These are phyloP conservation scores for Vespertilio murinus DNA, from an alignment of 2,797 vertebrate genomes.

Conservation along the genomic window DNA sequence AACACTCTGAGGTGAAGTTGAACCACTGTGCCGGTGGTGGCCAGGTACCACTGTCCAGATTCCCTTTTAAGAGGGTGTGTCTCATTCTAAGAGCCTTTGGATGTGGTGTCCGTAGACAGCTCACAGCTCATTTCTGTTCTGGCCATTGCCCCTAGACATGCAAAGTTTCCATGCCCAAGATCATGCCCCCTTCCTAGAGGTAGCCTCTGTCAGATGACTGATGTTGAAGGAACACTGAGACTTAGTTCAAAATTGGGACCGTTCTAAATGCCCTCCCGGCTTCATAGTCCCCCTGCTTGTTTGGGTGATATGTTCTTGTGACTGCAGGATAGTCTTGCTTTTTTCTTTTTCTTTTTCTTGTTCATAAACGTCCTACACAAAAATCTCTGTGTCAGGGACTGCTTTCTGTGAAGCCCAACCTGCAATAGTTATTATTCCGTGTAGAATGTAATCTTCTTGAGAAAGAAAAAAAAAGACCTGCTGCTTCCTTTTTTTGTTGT, in stretches of 20 bases:
- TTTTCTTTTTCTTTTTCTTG: not conserved
- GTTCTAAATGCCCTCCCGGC: not conserved
- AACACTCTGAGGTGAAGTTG: not conserved
- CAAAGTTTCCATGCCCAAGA: not conserved
- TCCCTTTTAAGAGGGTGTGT: not conserved
- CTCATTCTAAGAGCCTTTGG: not conserved
- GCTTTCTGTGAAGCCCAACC: not conserved
- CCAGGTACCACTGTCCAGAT: accelerated
- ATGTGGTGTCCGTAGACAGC: accelerated
- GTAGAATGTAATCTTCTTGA: not conserved
- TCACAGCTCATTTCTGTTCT: not conserved
- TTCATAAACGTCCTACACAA: not conserved
- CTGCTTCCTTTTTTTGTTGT: not conserved
- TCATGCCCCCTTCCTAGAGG: not conserved
- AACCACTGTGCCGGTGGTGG: not conserved
- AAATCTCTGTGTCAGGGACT: not conserved
- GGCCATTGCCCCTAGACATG: too few relatives aligned
- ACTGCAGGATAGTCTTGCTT: not conserved
- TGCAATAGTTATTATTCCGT: not conserved
- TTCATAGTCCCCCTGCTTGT: not conserved
- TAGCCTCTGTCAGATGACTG: not conserved
- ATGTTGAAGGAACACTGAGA: not conserved
- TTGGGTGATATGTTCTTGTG: not conserved
- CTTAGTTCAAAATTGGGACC: not conserved
- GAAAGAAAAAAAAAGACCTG: not conserved